Evolutionary conservation across 2,113 vertebrate species (phyloP).

Genomic region (Clarias magur): DNA sequence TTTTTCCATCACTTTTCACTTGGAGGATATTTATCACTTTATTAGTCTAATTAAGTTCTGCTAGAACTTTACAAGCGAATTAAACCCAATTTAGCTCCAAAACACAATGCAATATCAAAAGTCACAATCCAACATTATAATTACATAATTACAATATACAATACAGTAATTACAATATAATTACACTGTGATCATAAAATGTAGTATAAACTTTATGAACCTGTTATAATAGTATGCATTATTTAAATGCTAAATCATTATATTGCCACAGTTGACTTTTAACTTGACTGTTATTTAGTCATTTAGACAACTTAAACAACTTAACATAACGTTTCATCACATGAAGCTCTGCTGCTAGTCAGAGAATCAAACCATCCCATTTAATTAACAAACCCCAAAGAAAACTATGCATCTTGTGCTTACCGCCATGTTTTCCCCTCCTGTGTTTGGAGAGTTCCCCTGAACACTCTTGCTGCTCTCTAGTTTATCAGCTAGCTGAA

Average conservation of each 20-base stretch:
- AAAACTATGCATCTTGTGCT: neutral
- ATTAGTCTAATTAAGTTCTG: neutral
- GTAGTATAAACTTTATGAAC: neutral
- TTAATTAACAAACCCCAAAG: neutral
- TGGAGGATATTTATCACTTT: neutral
- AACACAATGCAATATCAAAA: neutral
- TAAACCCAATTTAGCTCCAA: neutral
- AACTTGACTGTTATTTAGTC: too few relatives aligned
- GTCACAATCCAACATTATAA: neutral
- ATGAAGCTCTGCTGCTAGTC: neutral
- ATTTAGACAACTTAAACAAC: neutral
- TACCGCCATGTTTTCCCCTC: constrained; percentile 30
- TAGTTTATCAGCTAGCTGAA: constrained; percentile 20
- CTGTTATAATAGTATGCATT: neutral
- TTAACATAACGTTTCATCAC: neutral
- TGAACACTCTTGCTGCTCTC: constrained; percentile 24
- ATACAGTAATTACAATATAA: too few relatives aligned
- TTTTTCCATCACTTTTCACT: neutral
- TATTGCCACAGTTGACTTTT: neutral
- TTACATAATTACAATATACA: too few relatives aligned
- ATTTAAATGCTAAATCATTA: neutral
- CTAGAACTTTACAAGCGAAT: neutral
- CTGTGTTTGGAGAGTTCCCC: constrained; percentile 19
- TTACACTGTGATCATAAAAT: neutral
- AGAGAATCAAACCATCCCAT: neutral